Base-by-base conservation (phyloP, 2,888 invertebrate genomes). In the Scelioninae gen. 1 region DNA sequence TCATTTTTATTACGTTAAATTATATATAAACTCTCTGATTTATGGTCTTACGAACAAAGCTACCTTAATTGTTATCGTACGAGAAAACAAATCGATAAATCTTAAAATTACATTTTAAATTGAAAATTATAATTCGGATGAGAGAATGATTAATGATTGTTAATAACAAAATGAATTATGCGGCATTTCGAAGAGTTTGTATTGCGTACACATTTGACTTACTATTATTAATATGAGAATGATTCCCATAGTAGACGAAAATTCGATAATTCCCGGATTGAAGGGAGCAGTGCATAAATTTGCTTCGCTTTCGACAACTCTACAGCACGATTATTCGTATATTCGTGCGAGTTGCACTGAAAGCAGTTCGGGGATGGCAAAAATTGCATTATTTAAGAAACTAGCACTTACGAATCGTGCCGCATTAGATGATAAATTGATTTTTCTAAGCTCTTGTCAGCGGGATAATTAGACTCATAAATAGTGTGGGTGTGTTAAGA, bases 211-310 rank as follows among this genome's bases (percentile, higher is more conserved):
- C 55, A 47, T 40, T 45, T 45, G 10, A 60, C 9, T 38, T 13
- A 11, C 9, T 11, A 53, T 43, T 51, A 62, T 72, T 74, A 63
- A 62, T 53, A 15, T 23, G 29, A 49, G 49, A 65, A 47, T n/a
- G 11, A 75, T 75, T 75, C 43, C 66, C 75, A 66, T 16, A 56
- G 56, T 56, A 45, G 29, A 65, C 40, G 55, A 75, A 66, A 66
- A 49, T 75, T 75, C 58, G 66, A 75, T 65, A 45, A 51, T 58
- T n/a, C 56, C 6, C 13, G 10, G 13, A 49, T 58, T 13, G 49
- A 53, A 55, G 34, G 49, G 29, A 45, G 53, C 16, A 38, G 5
- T 16, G 8, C 49, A 58, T 47, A 66, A 76, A 34, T 76, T 31
- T 11, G 16, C 43, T 34, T 15, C 23, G 16, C 13, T 74, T 40